A percentile compares a stretch with the other conserved stretches of the same genome.
phyloP scores from a whole-genome alignment of 1,140 invertebrate species.

The Cataglyphis hispanica region DNA sequence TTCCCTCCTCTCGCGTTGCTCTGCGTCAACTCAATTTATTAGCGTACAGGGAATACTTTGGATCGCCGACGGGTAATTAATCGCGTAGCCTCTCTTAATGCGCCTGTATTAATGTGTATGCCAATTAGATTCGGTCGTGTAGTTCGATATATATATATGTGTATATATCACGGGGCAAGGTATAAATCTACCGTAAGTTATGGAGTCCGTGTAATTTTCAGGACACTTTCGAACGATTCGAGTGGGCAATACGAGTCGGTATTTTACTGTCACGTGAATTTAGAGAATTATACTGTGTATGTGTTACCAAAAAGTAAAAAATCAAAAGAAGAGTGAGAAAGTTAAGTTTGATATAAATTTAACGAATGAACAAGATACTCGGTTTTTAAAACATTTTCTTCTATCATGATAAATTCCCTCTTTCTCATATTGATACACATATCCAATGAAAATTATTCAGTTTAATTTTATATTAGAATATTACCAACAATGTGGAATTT shows the following conservation, averaged over 20 bases:
- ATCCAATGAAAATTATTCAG: slow-evolving; percentile 2
- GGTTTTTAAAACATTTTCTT: not conserved
- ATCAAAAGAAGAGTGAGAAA: not conserved
- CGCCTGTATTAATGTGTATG: slow-evolving; percentile 56
- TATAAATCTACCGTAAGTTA: slow-evolving; percentile 47
- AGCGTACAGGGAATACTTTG: slow-evolving; percentile 48
- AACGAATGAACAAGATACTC: not conserved
- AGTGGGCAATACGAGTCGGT: not conserved
- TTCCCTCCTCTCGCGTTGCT: not conserved
- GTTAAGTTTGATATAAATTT: not conserved
- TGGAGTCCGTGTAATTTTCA: slow-evolving; percentile 40
- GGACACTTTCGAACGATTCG: slow-evolving; percentile 18
- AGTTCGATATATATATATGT: not conserved
- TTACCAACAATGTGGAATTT: not conserved
- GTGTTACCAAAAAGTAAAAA: not conserved
- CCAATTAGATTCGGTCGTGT: slow-evolving; percentile 49
- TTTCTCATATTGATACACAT: no score
- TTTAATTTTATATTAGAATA: slow-evolving; percentile 30
- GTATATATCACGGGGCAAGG: not conserved
- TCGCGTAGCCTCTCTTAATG: slow-evolving; percentile 56
- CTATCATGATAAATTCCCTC: not conserved
- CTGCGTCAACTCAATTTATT: slow-evolving; percentile 41
- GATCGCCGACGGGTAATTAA: slow-evolving; percentile 51
- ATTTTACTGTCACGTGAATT: slow-evolving; percentile 10
- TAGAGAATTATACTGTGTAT: not conserved